Conservation (phyloP, 2,797 vertebrate species). For the Molossus molossus region DNA sequence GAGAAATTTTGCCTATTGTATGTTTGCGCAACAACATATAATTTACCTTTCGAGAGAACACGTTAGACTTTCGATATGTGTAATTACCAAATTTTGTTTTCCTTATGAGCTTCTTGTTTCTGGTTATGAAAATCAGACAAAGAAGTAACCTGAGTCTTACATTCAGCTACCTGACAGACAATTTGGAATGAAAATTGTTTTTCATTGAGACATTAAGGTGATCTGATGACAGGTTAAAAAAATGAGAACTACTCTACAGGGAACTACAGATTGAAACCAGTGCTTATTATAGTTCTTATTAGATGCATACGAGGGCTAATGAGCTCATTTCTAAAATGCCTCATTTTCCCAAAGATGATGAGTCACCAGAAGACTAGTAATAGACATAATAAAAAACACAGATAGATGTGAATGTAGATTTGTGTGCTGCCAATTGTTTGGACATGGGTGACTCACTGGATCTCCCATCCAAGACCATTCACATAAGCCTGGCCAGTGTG, state of each 20-base stretch:
- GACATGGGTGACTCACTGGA: background rate
- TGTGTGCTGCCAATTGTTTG: background rate
- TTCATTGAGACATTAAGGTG: constrained; percentile 75
- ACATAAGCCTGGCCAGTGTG: too few relatives aligned
- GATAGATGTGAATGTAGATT: background rate
- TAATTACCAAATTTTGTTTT: constrained; percentile 85
- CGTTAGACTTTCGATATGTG: constrained; percentile 79
- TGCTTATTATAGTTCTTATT: constrained; percentile 66
- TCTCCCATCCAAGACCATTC: background rate
- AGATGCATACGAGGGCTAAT: constrained; percentile 56
- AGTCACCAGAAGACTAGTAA: background rate
- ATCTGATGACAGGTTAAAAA: constrained; percentile 79
- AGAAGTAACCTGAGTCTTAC: constrained; percentile 79
- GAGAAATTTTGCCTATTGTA: constrained; percentile 81
- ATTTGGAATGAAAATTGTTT: constrained; percentile 79
- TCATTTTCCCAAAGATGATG: constrained; percentile 48
- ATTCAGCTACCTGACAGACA: constrained; percentile 63
- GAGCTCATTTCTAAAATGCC: constrained; percentile 63
- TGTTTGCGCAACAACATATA: constrained; percentile 78
- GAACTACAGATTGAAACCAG: constrained; percentile 69
- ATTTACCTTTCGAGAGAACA: constrained; percentile 83
- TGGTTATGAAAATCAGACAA: constrained; percentile 81
- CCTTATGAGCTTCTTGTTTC: constrained; percentile 74
- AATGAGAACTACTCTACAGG: constrained; percentile 60
- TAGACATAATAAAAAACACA: background rate